Evolutionary conservation across 2,888 invertebrate species (phyloP).

Genomic region (Limnephilus marmoratus): DNA sequence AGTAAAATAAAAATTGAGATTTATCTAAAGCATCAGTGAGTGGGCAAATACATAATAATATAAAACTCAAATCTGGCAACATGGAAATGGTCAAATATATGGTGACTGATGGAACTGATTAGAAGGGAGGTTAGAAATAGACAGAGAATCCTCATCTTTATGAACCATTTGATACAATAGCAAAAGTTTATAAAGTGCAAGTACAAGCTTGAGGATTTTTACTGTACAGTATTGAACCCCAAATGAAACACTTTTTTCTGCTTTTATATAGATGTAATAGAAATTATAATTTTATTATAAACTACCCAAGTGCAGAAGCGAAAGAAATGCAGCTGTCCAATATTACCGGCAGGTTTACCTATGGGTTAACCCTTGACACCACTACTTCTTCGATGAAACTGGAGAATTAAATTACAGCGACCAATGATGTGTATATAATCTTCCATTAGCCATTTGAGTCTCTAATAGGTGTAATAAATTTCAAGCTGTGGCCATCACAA

Average conservation of each 20-base stretch:
- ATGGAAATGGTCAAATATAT: neutral
- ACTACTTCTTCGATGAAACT: neutral
- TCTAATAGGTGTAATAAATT: neutral
- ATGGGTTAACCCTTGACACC: too few relatives aligned
- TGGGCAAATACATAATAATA: neutral
- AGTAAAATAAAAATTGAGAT: neutral
- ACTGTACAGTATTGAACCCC: too few relatives aligned
- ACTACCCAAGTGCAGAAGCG: too few relatives aligned
- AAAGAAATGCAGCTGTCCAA: too few relatives aligned
- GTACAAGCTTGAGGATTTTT: too few relatives aligned
- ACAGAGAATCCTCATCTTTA: neutral
- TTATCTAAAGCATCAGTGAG: neutral
- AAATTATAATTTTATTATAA: too few relatives aligned
- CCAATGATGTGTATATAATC: too few relatives aligned
- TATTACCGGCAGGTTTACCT: too few relatives aligned
- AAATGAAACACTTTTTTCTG: too few relatives aligned
- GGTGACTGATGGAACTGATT: neutral
- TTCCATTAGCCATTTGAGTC: neutral
- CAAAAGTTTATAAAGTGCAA: too few relatives aligned
- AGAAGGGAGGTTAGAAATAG: neutral
- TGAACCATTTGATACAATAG: neutral
- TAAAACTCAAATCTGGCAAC: neutral
- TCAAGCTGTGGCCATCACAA: neutral
- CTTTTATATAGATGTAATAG: too few relatives aligned
- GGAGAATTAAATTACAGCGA: neutral